Base-by-base conservation (phyloP, 2,888 invertebrate genomes). In the Brenthis ino region DNA sequence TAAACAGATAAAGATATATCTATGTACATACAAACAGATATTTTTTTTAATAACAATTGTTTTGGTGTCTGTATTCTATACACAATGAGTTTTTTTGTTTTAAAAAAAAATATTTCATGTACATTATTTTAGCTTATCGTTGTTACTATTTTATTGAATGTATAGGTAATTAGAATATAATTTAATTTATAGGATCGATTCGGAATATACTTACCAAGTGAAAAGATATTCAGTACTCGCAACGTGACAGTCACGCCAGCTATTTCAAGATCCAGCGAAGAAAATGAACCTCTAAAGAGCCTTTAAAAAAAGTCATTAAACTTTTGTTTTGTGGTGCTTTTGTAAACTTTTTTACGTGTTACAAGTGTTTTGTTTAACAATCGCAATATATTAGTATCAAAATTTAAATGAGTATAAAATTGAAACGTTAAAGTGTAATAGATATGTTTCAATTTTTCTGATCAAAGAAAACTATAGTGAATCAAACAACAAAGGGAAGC, bases 131-230 rank as follows among this genome's bases (percentile, higher is more conserved):
- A 37, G 0, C 37, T 6, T 8, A 8, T 1, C 8, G 37, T 6
- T 50, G 24, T 57, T 14, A 11, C 24, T 53, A 53, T 63, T 61
- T 37, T 6, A 6, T 37, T 37, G 37, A 6, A 37, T 8, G 11
- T 11, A 43, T 43, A 43, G 11, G 11, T 43, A 43, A 43, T 11
- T 8, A 11, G 8, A 11, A 43, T 43, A 28, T 11, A 1, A 48
- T 11, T n/a, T 12, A n/a, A 1, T 60, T 50, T n/a, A 5, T 76
- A 91, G 92, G 91, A 92, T 68, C 86, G 91, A 37, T 92, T 91
- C 65, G 92, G 92, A 6, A 88, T 92, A 53, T 92, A 91, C 70
- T 65, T 87, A 14, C 90, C 91, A 0, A 72, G 73, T 2, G 74
- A 72, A 0, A 60, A 63, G 1, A 50, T 70, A 2, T 83, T 71